These are phyloP conservation scores for Arge pagana DNA, from an alignment of 2,888 invertebrate genomes.

Conservation along the genomic window DNA sequence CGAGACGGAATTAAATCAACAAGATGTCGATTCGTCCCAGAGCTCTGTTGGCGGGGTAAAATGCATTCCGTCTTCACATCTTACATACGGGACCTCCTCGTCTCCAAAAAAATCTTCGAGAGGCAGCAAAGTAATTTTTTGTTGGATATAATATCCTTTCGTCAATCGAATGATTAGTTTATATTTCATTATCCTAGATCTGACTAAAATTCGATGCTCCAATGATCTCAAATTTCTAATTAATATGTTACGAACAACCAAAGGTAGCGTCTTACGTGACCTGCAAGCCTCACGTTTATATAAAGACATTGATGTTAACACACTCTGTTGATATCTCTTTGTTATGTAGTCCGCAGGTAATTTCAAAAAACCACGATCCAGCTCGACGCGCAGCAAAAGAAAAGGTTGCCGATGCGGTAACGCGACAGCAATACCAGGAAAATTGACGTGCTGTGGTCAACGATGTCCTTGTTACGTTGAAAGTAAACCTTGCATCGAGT, in stretches of 20 bases:
- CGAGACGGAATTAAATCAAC: conserved; percentile 60
- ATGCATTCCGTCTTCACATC: conserved; percentile 52
- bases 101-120: conserved; percentile 53
- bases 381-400: conserved; percentile 60
- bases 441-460: conserved; percentile 91
- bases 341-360: conserved; percentile 50
- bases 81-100: conserved; percentile 50
- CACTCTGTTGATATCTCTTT: conserved; percentile 19
- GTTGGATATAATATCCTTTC: neutral
- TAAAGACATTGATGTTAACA: too few relatives aligned
- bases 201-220: too few relatives aligned
- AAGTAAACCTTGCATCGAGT: conserved; percentile 85
- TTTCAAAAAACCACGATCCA: conserved; percentile 61
- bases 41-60: conserved; percentile 49
- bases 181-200: too few relatives aligned
- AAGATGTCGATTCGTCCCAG: conserved; percentile 56
- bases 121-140: conserved; percentile 51
- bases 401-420: conserved; percentile 90
- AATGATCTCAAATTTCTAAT: too few relatives aligned
- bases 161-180: too few relatives aligned
- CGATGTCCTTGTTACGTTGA: conserved; percentile 93
- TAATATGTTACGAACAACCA: too few relatives aligned
- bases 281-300: too few relatives aligned
- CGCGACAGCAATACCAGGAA: conserved; percentile 86
- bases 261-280: too few relatives aligned